A percentile compares a stretch with the other conserved stretches of the same genome.
Evolutionary conservation across 2,888 invertebrate genomes (phyloP).

Genomic region (Philereme vetulata): DNA sequence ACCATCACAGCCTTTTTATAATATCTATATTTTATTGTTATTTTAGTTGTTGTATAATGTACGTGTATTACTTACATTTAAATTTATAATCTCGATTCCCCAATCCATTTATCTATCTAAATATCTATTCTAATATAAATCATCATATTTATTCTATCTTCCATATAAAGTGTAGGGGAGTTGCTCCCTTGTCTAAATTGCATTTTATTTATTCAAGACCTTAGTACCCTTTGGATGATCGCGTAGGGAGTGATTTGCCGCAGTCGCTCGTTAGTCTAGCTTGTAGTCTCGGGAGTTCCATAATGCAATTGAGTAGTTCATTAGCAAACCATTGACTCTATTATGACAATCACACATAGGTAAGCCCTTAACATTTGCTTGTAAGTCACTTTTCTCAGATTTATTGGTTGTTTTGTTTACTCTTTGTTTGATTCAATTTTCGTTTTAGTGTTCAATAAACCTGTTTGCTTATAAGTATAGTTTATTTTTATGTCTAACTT

Average conservation of each 20-base stretch:
- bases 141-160: conserved; percentile 52
- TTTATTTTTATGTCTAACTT: no score
- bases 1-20: conserved; percentile 41
- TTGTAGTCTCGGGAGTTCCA: conserved; percentile 47
- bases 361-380: conserved; percentile 4
- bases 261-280: conserved; percentile 63
- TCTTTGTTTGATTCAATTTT: no score
- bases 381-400: background rate
- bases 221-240: conserved; percentile 57
- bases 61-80: conserved; percentile 40
- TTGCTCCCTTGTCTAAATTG: conserved; percentile 69
- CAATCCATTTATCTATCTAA: no score
- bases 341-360: conserved; percentile 15
- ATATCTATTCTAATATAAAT: conserved; percentile 50
- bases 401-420: background rate
- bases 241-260: conserved; percentile 53
- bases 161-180: conserved; percentile 40
- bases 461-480: no score
- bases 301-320: conserved; percentile 48
- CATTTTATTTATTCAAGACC: conserved; percentile 79
- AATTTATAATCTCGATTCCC: conserved; percentile 56
- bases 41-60: background rate
- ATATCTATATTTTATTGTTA: conserved; percentile 32
- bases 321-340: conserved; percentile 35
- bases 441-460: no score